Percentiles rank a stretch among this genome's conserved stretches.
Conservation (phyloP, 2,888 invertebrate genomes). For the Ormyrus labotus region DNA sequence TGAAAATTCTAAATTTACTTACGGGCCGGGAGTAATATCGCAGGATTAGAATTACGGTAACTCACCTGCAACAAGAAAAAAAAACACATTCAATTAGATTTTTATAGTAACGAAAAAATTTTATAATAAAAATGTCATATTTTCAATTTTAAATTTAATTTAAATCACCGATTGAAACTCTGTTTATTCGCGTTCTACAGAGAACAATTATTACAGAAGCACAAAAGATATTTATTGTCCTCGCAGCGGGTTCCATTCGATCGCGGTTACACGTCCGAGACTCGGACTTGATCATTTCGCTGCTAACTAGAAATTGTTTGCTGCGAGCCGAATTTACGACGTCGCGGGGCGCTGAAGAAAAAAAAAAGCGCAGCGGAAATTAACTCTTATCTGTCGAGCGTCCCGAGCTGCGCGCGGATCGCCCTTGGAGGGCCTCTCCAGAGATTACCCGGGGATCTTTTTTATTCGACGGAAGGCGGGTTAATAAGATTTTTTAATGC, state of each 20-base stretch:
- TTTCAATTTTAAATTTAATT: no score
- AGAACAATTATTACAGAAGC: no score
- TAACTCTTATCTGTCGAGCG: conserved; percentile 47
- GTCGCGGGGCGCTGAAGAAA: not conserved
- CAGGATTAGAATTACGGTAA: no score
- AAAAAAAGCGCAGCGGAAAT: conserved; percentile 42
- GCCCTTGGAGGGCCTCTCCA: not conserved
- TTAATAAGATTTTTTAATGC: conserved; percentile 47
- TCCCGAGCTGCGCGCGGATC: not conserved
- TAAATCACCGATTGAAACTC: no score
- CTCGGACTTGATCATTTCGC: conserved; percentile 18
- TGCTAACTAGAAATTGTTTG: conserved; percentile 36
- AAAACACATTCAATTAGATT: no score
- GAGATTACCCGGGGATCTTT: conserved; percentile 12
- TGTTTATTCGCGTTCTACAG: no score
- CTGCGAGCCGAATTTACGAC: conserved; percentile 34
- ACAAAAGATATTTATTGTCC: no score
- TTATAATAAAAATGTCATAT: no score
- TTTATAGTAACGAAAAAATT: no score
- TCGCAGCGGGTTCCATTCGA: not conserved
- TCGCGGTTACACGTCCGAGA: not conserved
- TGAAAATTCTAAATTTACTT: no score
- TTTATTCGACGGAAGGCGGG: conserved; percentile 31
- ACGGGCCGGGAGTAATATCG: no score
- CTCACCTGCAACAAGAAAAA: no score